Evolutionary conservation across 2,113 vertebrate genomes (phyloP), one percentile per base, ranked within the genome.

Genomic region (Mormyrus iriodes): DNA sequence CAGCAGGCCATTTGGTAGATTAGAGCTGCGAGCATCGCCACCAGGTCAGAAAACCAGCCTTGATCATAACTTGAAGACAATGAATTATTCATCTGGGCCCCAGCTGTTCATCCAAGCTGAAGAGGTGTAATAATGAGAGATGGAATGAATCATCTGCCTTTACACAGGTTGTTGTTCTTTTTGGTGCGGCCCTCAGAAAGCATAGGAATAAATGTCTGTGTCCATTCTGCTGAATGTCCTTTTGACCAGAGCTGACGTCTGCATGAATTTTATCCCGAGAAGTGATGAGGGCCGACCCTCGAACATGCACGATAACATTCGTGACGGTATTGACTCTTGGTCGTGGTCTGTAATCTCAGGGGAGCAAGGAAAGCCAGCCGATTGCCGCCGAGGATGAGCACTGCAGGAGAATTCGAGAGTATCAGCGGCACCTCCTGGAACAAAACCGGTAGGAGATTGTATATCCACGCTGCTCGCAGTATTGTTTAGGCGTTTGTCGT

Each of bases 341-440:
- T 53, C 49, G 31, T 10, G 27, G 13, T 53, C 52, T 49, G 58
- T 27, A 21, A 44, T 39, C 52, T 53, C 84, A 87, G 84, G 9
- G 0, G 39, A 88, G 84, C 10, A 35, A 65, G 21, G 93, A 93
- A 93, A 58, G 15, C 8, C 19, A 35, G 46, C 49, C 55, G 52
- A 48, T 91, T 90, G 49, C 93, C 65, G 88, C 79, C 91, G 95
- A 96, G 90, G 93, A 94, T 1, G 90, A 89, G 19, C 95, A 94
- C 39, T 92, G 92, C 61, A 92, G 93, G 89, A 90, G 90, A 79
- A 95, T 98, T 55, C 94, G 0, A 91, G 90, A 94, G 91, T 97
- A 97, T 90, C 97, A 99, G 8, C 96, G 95, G 17, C 93, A 86
- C 7, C 96, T 99, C 85, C 89, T 99, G 21, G 93, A 97, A 49